Base-by-base conservation (phyloP, 1,140 invertebrate species). In the Eupristina koningsbergeri region DNA sequence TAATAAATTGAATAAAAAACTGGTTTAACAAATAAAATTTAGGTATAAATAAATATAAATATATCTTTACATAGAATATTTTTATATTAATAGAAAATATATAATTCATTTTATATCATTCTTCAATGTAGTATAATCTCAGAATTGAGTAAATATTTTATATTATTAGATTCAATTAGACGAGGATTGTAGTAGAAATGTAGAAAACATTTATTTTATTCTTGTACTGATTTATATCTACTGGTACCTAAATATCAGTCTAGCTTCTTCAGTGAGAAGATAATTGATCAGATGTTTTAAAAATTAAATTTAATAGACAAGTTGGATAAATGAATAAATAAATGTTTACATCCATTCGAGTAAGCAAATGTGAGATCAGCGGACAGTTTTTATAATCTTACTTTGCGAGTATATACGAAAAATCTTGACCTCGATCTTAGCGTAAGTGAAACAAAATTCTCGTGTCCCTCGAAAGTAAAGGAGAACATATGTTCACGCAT, bases 391-490 rank as follows among this genome's bases (percentile, higher is more conserved):
- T 67, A 22, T 31, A 71, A 71, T 39, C n/a, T 71, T 22, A 71
- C 39, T 26, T 41, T 41, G 39, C 19, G 22, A 11, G 36, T 1
- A 71, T 36, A n/a, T 0, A 41, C 22, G 3, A 71, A 71, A 71
- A 69, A 41, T 69, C 13, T 69, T 71, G 67, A 71, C 67, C 64
- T 67, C 67, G 39, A 71, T 71, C 36, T 41, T 41, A 41, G 19
- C 39, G 67, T 71, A 71, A 39, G 34, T 36, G 36, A 71, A 71
- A 71, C 36, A 41, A 71, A 71, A 41, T 67, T 36, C 34, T 22
- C 64, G 34, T 67, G 11, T 71, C 39, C 67, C 39, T 71, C 41
- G 0, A n/a, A 26, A 22, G 17, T 71, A 71, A 71, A 71, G 22
- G 36, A 41, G 26, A 26, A 71, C 67, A 36, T 71, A 5, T 3